Conservation (phyloP, 2,888 invertebrate genomes). For the Coleophora flavipennella region DNA sequence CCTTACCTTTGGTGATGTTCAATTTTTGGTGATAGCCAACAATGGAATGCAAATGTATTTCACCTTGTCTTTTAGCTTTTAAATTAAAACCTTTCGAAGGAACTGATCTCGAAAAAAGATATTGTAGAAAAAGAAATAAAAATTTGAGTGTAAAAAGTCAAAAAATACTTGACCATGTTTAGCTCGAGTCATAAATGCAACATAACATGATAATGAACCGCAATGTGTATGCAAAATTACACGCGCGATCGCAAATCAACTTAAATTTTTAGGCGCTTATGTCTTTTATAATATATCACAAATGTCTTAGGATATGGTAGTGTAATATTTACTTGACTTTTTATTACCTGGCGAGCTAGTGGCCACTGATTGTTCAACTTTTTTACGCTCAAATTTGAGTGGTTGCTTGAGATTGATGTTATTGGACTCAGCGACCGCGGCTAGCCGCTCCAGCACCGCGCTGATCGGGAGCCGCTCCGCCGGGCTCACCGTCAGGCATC, state of each 20-base stretch:
- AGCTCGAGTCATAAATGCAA: constrained; percentile 67
- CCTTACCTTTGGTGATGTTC: constrained; percentile 67
- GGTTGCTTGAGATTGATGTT: constrained; percentile 87
- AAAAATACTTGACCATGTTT: constrained; percentile 73
- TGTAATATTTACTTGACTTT: constrained; percentile 75
- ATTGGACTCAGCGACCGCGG: constrained; percentile 90
- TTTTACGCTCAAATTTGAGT: constrained; percentile 77
- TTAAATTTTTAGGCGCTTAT: constrained; percentile 20
- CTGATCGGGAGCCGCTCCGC: constrained; percentile 84
- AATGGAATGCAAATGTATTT: constrained; percentile 62
- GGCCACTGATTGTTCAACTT: constrained; percentile 75
- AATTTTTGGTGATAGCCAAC: constrained; percentile 53
- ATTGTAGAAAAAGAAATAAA: constrained; percentile 35
- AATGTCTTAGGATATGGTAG: constrained; percentile 68
- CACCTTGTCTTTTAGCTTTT: constrained; percentile 32
- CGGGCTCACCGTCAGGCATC: constrained; percentile 88
- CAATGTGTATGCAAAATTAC: constrained; percentile 24
- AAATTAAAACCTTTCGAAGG: constrained; percentile 40
- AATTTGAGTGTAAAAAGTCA: constrained; percentile 75
- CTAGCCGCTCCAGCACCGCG: constrained; percentile 86
- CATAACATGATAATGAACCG: constrained; percentile 58
- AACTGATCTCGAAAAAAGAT: constrained; percentile 50
- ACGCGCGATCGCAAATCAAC: constrained; percentile 32
- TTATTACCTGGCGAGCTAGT: constrained; percentile 75
- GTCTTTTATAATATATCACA: constrained; percentile 29